phyloP scores from a whole-genome alignment of 1,140 invertebrate species.

The Bacillus rossius region DNA sequence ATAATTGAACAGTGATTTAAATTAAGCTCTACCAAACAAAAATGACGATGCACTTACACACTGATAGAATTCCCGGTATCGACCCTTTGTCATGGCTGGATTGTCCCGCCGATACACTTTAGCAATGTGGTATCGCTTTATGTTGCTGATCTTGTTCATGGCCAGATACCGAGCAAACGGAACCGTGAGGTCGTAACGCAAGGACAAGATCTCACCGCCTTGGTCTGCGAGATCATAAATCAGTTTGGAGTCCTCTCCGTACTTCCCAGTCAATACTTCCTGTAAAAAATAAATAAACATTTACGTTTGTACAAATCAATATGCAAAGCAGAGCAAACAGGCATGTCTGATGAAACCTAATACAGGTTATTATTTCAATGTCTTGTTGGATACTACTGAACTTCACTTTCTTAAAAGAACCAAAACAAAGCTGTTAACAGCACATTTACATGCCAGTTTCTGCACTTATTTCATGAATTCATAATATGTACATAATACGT shows the following conservation, averaged over 20 bases:
- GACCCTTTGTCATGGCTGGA: conserved; percentile 91
- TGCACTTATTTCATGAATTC: too few relatives aligned
- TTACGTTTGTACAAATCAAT: too few relatives aligned
- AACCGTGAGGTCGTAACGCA: conserved; percentile 89
- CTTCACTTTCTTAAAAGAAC: too few relatives aligned
- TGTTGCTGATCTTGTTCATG: conserved; percentile 93
- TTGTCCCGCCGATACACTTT: conserved; percentile 98
- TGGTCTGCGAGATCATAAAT: conserved; percentile 99
- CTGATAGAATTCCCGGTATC: conserved; percentile 98
- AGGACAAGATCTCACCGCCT: conserved; percentile 91
- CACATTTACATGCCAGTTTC: too few relatives aligned
- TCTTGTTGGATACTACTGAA: too few relatives aligned
- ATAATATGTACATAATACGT: too few relatives aligned
- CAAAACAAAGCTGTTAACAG: too few relatives aligned
- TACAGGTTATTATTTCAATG: too few relatives aligned
- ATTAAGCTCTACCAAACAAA: background rate
- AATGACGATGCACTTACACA: conserved; percentile 72
- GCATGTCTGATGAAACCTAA: too few relatives aligned
- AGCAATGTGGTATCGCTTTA: conserved; percentile 92
- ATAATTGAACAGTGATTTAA: too few relatives aligned
- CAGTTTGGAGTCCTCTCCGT: conserved; percentile 98
- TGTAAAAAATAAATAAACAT: too few relatives aligned
- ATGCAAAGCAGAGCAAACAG: too few relatives aligned
- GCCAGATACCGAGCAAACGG: conserved; percentile 97
- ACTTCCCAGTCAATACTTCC: conserved; percentile 98